Base-by-base conservation (phyloP, 2,888 invertebrate species). In the Conchocele bisecta region DNA sequence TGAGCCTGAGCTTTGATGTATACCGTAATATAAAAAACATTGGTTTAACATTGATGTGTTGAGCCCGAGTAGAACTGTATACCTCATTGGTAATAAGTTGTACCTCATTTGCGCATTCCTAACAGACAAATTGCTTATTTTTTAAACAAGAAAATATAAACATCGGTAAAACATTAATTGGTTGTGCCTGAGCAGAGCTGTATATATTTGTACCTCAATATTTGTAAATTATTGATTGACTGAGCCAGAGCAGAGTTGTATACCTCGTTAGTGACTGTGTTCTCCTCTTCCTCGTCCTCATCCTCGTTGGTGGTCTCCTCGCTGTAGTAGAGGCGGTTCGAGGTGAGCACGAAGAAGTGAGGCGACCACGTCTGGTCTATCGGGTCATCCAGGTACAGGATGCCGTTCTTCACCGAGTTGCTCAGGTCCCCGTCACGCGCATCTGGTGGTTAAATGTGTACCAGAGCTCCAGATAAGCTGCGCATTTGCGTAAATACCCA, bases 311-410 rank as follows among this genome's bases (percentile, higher is more conserved):
- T 78, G 0, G 88, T 89, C 84, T 93, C 93, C 88, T 96, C 96
- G 0, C 96, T 96, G 89, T 97, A 98, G 88, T 96, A 96, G 50
- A 98, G 92, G 90, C 97, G 97, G 44, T 94, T 95, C 76, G 96
- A 94, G 0, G 97, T 97, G 35, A 98, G 92, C 17, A 98, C 96
- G 89, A 98, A 98, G 86, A 97, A 97, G 91, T 98, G 97, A 0
- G 97, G 95, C 88, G 95, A 95, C 98, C 98, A 98, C 72, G 95
- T 95, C 89, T 95, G 85, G 59, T 92, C 91, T 0, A 96, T 94
- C 0, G 96, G 95, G 92, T 98, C 98, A 91, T 97, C 96, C 41
- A 98, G 92, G 86, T 95, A 95, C 71, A 98, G 93, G 66, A 97
- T 94, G 0, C 97, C 98, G 90, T 97, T 98, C 91, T 96, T 97